Base-by-base conservation (phyloP, 2,888 invertebrate species). In the Pristionchus entomophagus region DNA sequence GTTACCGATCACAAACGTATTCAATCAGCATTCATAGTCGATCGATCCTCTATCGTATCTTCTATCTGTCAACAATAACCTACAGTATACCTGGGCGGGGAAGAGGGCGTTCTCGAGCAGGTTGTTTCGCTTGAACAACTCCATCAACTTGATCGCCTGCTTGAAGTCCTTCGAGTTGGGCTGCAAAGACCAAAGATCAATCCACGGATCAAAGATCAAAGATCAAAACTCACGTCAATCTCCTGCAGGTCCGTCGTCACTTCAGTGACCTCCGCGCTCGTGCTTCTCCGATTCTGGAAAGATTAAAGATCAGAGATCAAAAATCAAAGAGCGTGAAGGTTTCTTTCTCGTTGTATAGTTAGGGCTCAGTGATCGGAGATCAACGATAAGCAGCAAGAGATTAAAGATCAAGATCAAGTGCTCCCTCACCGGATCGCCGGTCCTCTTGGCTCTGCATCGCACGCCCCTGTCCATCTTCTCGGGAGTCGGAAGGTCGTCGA, bases 71-170 rank as follows among this genome's bases (percentile, higher is more conserved):
- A n/a, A n/a, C n/a, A n/a, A n/a, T n/a, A n/a, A 35, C 38, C 35
- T 3, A 26, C 35, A 73, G 19, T n/a, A 1, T 32, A 82, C 82
- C 82, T 82, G 56, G 17, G 56, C 82, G 32, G 59, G 82, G 29
- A 82, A 82, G 38, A 82, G 82, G 56, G 82, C 59, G 82, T 82
- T 82, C 82, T 82, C 82, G 14, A 82, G 56, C 17, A 82, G 56
- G 35, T 82, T 82, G 59, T 82, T 82, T 38, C 82, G 35, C 82
- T 82, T 82, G 38, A 82, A 38, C 22, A 82, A n/a, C 82, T 82
- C 82, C 56, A 82, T 59, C 59, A 82, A 22, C 38, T 45, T 56
- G 41, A 82, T 53, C 26, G 82, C 82, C 35, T 26, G 49, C 82
- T 82, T 82, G 59, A 82, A 82, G 2, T 82, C 82, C 22, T 35